Evolutionary conservation across 1,140 invertebrate species (phyloP).

Genomic region (Octopus bimaculoides): DNA sequence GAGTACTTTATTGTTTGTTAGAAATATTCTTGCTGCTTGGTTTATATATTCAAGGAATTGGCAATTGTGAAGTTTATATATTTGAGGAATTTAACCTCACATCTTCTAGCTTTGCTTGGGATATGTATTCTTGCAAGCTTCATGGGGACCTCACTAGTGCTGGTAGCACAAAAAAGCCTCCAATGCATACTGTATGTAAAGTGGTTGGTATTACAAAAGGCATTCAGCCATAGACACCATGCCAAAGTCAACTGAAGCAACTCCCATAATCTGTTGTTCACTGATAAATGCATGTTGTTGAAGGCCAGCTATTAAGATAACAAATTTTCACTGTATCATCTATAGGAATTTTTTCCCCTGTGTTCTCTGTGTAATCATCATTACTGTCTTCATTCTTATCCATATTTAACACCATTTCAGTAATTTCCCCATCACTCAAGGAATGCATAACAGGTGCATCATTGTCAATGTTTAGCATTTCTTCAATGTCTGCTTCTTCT

Average conservation of each 20-base stretch:
- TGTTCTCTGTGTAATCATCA: background rate
- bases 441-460: constrained; percentile 1
- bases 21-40: no score
- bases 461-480: background rate
- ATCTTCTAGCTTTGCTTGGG: no score
- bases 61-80: no score
- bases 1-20: background rate
- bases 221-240: no score
- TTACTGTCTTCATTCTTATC: constrained; percentile 1
- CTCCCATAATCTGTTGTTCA: background rate
- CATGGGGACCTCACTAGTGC: no score
- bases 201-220: no score
- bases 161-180: no score
- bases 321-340: constrained; percentile 5
- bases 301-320: background rate
- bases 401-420: background rate
- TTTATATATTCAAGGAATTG: no score
- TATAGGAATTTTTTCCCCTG: background rate
- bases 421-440: background rate
- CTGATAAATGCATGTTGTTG: background rate
- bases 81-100: no score
- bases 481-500: background rate
- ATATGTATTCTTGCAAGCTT: no score
- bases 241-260: background rate
- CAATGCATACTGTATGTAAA: no score